These are phyloP conservation scores for Seriola rivoliana DNA, from an alignment of 2,113 vertebrate species.

Conservation along the genomic window DNA sequence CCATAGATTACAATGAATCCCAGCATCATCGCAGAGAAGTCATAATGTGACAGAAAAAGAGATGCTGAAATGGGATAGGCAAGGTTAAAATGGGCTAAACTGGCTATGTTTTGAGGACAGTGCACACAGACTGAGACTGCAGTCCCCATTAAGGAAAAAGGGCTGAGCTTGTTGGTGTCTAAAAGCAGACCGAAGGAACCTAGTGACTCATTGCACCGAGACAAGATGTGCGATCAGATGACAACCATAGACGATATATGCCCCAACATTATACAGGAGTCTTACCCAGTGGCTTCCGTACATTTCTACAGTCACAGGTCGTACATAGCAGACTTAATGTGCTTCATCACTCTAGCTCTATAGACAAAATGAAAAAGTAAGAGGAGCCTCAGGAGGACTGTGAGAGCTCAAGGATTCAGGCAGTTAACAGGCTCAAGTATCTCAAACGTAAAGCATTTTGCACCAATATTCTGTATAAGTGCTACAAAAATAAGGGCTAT, in stretches of 20 bases:
- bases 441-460: not conserved
- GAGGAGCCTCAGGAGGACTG: not conserved
- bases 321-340: constrained; percentile 7
- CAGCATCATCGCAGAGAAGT: not conserved
- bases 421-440: not conserved
- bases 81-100: constrained; percentile 7
- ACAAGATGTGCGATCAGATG: constrained; percentile 60
- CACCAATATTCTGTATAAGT: not conserved
- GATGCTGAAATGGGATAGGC: not conserved
- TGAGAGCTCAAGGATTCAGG: not conserved
- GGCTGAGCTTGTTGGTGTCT: constrained; percentile 54
- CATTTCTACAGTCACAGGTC: constrained; percentile 22
- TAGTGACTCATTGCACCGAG: constrained; percentile 62
- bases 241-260: constrained; percentile 52
- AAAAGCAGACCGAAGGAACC: constrained; percentile 67
- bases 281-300: constrained; percentile 17
- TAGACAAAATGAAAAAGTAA: not conserved
- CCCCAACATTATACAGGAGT: constrained; percentile 22
- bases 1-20: not conserved
- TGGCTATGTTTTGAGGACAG: constrained; percentile 29
- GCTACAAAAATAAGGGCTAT: not conserved
- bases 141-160: constrained; percentile 64
- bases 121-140: constrained; percentile 3
- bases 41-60: not conserved
- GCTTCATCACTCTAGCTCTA: not conserved